Evolutionary conservation across 2,888 invertebrate genomes (phyloP), one percentile per base, ranked within the genome.

Genomic region (Parnassius apollo): DNA sequence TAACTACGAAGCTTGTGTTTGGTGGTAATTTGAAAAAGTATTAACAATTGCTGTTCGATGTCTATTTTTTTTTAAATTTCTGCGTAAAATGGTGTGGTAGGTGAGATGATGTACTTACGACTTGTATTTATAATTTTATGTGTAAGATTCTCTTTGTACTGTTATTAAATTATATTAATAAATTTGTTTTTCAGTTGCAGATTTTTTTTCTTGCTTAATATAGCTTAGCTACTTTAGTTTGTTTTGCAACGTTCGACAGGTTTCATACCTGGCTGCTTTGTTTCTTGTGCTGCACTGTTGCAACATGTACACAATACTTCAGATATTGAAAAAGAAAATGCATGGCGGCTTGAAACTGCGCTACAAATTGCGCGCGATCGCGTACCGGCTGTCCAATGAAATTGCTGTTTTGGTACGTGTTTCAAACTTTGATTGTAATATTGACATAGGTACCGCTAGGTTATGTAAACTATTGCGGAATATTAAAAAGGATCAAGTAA

Each of bases 211-310:
- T 76, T 71, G 71, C 69, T 73, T 72, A 69, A 74, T 57, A 68
- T 68, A 63, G 64, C 67, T 73, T 78, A 74, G 69, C 75, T 76
- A 76, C 75, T 77, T 78, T 74, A 76, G 10, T 73, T 78, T 75
- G 75, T 72, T 83, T 83, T 82, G 77, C 76, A 69, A 73, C 71
- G 69, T 82, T 80, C 77, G 73, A 75, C 92, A 96, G 96, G 96
- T 98, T 59, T 93, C 95, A 64, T 96, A 96, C 68, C 92, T 98
- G 78, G 94, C 96, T 77, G 90, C 93, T 61, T 94, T 98, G 88
- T 99, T 98, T 87, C 93, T 98, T 71, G 84, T 96, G 72, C 93
- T 99, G 69, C 98, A 97, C 89, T 89, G 96, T 76, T 98, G 98
- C 71, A 99, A 99, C 90, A 95, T 95, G 68, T 93, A 94, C 64